These are phyloP conservation scores for Linnaemya tessellans DNA, from an alignment of 2,888 invertebrate species.

Conservation along the genomic window DNA sequence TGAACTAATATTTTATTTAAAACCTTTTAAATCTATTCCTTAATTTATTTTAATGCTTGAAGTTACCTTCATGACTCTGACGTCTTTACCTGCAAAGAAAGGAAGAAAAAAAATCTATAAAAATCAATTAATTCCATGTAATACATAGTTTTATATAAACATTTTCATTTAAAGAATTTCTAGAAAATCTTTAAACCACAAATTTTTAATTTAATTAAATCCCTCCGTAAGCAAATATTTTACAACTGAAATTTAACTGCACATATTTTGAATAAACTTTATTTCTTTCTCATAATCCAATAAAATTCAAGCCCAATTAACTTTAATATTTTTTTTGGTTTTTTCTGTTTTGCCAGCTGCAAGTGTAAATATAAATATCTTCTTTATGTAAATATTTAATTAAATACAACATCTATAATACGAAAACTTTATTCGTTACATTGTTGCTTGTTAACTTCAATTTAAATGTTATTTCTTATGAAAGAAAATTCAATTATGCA, in stretches of 20 bases:
- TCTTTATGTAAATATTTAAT: conserved; percentile 1
- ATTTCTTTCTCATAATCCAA: conserved; percentile 21
- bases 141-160: background rate
- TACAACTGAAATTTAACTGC: background rate
- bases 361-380: conserved; percentile 2
- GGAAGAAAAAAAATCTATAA: background rate
- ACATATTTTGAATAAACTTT: background rate
- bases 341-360: background rate
- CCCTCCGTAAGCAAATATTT: background rate
- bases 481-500: conserved; percentile 15
- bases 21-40: background rate
- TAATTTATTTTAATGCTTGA: background rate
- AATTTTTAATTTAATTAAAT: background rate
- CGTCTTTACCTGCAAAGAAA: background rate
- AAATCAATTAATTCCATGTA: background rate
- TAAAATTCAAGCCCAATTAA: conserved; percentile 28
- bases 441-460: background rate
- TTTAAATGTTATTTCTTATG: background rate
- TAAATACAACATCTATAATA: conserved; percentile 10
- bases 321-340: too few species aligned
- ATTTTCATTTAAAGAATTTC: background rate
- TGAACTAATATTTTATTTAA: background rate
- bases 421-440: conserved; percentile 2
- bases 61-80: background rate
- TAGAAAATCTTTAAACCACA: background rate